phyloP scores from a whole-genome alignment of 2,113 vertebrate genomes.

The Oncorhynchus tshawytscha region DNA sequence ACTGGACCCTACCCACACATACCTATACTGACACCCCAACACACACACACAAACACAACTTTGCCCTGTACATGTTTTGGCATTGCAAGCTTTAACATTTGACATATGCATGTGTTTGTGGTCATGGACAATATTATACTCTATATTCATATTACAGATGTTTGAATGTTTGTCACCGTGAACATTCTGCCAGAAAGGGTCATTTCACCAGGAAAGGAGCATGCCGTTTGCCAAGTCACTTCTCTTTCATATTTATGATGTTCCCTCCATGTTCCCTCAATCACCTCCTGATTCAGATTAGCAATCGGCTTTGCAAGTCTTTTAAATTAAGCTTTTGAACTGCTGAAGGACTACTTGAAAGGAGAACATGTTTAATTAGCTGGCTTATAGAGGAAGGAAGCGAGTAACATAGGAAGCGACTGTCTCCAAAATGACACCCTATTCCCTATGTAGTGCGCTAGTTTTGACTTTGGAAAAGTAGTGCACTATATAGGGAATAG shows the following conservation, averaged over 20 bases:
- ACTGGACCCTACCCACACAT: no score
- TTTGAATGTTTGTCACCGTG: conserved; percentile 28
- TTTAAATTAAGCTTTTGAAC: conserved; percentile 71
- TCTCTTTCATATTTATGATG: conserved; percentile 48
- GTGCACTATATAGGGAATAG: no score
- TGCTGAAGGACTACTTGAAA: conserved; percentile 69
- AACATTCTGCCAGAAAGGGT: conserved; percentile 26
- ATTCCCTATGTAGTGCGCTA: no score
- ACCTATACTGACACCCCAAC: no score
- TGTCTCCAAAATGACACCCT: no score
- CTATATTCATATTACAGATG: neutral
- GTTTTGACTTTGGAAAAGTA: no score
- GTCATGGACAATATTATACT: neutral
- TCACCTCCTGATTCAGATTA: conserved; percentile 57
- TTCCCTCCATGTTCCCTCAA: conserved; percentile 19
- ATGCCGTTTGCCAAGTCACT: conserved; percentile 30
- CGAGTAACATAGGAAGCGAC: conserved; percentile 27
- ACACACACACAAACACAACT: no score
- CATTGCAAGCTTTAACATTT: neutral
- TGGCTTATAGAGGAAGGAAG: conserved; percentile 39
- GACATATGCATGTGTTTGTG: neutral
- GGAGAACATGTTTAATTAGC: conserved; percentile 67
- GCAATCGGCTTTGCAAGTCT: conserved; percentile 64
- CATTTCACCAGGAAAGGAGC: conserved; percentile 9
- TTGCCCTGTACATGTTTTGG: neutral